phyloP scores from a whole-genome alignment of 2,113 vertebrate genomes.

The Eira barbara region DNA sequence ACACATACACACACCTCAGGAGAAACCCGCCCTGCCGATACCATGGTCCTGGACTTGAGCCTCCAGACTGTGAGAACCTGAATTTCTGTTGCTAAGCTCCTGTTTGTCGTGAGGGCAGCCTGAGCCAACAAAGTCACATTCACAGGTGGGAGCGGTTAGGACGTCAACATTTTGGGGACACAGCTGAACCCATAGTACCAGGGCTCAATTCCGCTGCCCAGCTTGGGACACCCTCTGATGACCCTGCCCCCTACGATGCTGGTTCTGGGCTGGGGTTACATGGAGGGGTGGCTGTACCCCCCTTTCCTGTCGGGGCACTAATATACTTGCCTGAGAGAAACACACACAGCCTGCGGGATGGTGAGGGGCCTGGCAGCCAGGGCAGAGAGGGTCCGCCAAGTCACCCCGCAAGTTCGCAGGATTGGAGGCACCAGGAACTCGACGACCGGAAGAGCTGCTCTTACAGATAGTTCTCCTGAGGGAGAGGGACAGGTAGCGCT shows the following conservation, averaged over 20 bases:
- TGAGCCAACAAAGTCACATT: accelerated
- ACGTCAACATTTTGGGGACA: not conserved
- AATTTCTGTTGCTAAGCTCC: not conserved
- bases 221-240: not conserved
- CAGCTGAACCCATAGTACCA: accelerated
- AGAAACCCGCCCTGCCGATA: not conserved
- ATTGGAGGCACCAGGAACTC: not conserved
- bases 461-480: not conserved
- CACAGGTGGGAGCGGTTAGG: not conserved
- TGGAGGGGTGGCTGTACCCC: not conserved
- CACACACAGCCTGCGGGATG: accelerated
- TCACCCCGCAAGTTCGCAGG: not conserved
- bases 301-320: not conserved
- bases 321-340: not conserved
- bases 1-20: not conserved
- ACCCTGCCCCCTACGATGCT: accelerated
- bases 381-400: accelerated
- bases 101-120: too few relatives aligned
- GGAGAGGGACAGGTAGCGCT: accelerated
- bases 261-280: not conserved
- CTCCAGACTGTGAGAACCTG: not conserved
- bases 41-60: not conserved
- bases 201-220: not conserved
- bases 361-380: not conserved
- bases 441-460: not conserved